Evolutionary conservation across 2,797 vertebrate genomes (phyloP).

Genomic region (Pseudotriccus pelzelni): DNA sequence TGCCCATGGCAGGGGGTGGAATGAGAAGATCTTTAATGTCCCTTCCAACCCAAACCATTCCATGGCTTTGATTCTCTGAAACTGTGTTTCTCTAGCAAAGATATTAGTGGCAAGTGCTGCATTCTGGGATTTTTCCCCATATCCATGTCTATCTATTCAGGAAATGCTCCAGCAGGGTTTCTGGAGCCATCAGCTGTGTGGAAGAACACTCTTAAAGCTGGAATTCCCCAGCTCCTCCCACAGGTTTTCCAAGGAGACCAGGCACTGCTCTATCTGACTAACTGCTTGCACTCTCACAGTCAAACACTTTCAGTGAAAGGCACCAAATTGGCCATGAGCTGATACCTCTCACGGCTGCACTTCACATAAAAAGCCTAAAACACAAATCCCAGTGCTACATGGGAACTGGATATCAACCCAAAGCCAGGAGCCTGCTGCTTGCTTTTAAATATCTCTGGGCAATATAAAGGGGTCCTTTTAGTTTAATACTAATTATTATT

Average conservation of each 20-base stretch:
- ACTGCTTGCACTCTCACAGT: accelerated
- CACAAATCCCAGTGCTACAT: background rate
- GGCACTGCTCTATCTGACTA: background rate
- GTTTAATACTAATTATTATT: conserved; percentile 12
- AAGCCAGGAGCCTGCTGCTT: background rate
- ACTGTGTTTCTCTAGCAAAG: accelerated
- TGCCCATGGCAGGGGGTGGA: background rate
- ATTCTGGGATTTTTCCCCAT: accelerated
- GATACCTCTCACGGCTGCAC: background rate
- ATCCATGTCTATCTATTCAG: accelerated
- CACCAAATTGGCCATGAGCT: background rate
- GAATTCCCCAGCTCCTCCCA: conserved; percentile 32
- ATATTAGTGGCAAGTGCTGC: accelerated
- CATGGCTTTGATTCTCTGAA: accelerated
- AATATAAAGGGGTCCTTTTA: background rate
- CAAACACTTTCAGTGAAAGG: background rate
- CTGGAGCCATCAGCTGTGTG: background rate
- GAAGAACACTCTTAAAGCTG: no score
- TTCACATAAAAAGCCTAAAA: background rate
- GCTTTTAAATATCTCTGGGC: background rate
- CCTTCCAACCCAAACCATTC: background rate
- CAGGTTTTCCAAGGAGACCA: background rate
- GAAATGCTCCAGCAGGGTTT: background rate
- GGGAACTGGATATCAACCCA: background rate
- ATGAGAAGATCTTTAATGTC: background rate